Base-by-base conservation (phyloP, 2,797 vertebrate genomes). In the Cirrhinus mrigala region DNA sequence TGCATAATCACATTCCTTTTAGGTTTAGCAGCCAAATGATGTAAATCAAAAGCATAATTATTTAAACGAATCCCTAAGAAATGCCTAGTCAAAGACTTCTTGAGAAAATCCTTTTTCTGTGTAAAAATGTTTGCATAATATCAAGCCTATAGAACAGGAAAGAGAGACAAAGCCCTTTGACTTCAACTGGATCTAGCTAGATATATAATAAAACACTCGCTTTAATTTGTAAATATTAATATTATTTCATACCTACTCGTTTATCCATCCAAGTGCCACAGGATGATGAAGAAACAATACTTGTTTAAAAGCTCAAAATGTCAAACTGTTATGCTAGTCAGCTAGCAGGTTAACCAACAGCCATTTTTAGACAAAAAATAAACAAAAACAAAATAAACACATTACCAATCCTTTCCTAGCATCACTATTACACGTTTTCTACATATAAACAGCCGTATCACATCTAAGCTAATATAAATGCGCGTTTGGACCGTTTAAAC, bases 151-250 rank as follows among this genome's bases (percentile, higher is more conserved):
- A 3, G 29, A 50, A 24, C 46, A 40, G 62, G 64, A 64, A 64
- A 15, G 56, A 68, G 73, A 78, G 52, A 85, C 83, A 85, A 85
- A 85, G 83, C 52, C 66, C 18, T 58, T 16, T 48, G 62, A 69
- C 75, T 33, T 10, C 9, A 48, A 24, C 10, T n/a, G 50, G 52
- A 22, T 56, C 5, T 44, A 27, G 20, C 33, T 11, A 12, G 2
- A 50, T 46, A 79, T 48, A 33, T 2, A 24, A 18, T 4, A 29
- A 22, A 70, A 29, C 8, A 29, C 10, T 44, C 74, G 18, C 16
- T 9, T 15, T 48, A 70, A 77, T 11, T 6, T 4, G 3, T 5
- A 18, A 2, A 44, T 14, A 27, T 29, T 22, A 6, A 1, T 18
- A 46, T 8, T 18, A 46, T 20, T 11, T 82, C 1, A 22, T 33